Evolutionary conservation across 35 echinoderm and acorn worm species (phyloP), one percentile per base, ranked within the genome.

Genomic region (Heliocidaris erythrogramma): DNA sequence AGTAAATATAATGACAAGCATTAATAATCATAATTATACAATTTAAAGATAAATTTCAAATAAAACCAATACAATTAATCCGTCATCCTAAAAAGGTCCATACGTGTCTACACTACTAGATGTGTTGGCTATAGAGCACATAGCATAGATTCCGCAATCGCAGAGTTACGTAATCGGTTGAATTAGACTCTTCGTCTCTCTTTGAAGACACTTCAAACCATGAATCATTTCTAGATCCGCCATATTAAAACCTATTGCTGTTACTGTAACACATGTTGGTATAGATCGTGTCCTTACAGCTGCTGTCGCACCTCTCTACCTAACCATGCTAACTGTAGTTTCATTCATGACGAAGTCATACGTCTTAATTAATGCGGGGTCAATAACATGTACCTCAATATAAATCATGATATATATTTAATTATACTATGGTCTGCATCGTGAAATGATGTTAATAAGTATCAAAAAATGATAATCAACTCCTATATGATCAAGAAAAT

Each of bases 201-300:
- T 5, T 78, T n/a, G 65, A 42, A 24, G 65, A 78, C 65, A 78
- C 65, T 78, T 78, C 65, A 78, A 78, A 24, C 27, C 18, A 78
- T 78, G 65, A 78, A 18, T 78, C 5, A 78, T 78, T n/a, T 78
- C 65, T 78, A 1, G 65, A 78, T 78, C 2, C 65, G 21, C 65
- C 17, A 78, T 78, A 78, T 78, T 78, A 21, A 78, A 78, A 78
- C 65, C 18, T 78, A 78, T 78, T 78, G 65, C 65, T 78, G 65
- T 78, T 78, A 78, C 27, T 78, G 65, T 78, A 78, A 78, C 65
- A 78, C 65, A 78, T 78, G 65, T 21, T 78, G 65, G n/a, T 78
- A n/a, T 1, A 27, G 0, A 8, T 27, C 21, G 65, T 78, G 65
- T n/a, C 27, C 8, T 78, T 21, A 78, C 65, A 27, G 18, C 65